These are phyloP conservation scores for Aphodius granarius DNA, from an alignment of 2,888 invertebrate genomes.

Conservation along the genomic window DNA sequence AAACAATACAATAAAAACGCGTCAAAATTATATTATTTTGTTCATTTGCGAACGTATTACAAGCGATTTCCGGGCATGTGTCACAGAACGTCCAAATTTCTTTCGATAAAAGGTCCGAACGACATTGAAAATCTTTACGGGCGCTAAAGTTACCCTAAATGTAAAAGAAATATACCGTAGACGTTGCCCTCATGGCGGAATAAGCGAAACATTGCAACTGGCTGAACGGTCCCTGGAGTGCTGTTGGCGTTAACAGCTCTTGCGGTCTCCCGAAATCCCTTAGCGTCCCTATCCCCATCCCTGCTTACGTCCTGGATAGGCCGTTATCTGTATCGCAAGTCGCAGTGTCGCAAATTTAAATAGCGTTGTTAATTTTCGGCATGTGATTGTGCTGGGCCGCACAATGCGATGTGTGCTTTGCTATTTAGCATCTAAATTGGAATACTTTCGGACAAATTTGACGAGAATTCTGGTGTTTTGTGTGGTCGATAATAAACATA, in stretches of 20 bases:
- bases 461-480: too few relatives aligned
- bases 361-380: background rate
- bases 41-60: too few relatives aligned
- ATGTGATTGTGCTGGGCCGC: background rate
- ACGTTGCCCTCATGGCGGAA: background rate
- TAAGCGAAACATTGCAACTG: conserved; percentile 41
- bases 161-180: background rate
- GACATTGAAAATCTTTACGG: background rate
- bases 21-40: too few relatives aligned
- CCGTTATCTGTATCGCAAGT: background rate
- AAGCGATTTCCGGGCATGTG: too few relatives aligned
- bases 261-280: conserved; percentile 27
- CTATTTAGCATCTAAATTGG: background rate
- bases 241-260: conserved; percentile 38
- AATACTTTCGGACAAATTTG: background rate
- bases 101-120: too few relatives aligned
- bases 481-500: too few relatives aligned
- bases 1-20: too few relatives aligned
- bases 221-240: conserved; percentile 44
- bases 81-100: too few relatives aligned
- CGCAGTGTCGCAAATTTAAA: background rate
- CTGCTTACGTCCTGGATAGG: background rate
- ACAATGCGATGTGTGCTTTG: background rate
- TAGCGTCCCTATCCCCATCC: background rate
- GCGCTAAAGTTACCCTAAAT: background rate